Base-by-base conservation (phyloP, 2,797 vertebrate genomes). In the Eulemur rubriventer region DNA sequence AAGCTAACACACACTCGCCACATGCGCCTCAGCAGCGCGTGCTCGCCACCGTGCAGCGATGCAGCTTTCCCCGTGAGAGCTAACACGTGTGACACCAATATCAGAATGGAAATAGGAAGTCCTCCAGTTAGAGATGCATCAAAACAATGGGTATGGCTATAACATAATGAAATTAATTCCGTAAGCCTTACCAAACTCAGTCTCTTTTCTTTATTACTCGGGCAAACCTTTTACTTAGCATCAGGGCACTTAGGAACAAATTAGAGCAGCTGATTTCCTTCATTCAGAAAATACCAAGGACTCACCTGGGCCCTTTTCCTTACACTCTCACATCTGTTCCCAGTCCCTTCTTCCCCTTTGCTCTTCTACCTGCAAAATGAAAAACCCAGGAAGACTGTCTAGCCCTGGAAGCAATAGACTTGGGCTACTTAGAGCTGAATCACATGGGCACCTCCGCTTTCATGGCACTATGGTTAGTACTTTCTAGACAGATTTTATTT, bases 1-100 rank as follows among this genome's bases (percentile, higher is more conserved):
- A 6, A 7, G 11, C 50, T 20, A 1, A 10, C 0, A 2, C 2
- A 1, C 24, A 0, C 28, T 2, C 3, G 1, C n/a, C 33, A 0
- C 28, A 0, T 9, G 8, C 1, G 14, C 52, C 28, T 59, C 63
- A 6, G 41, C 55, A 7, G 0, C 17, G 0, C 17, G 1, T 3
- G 20, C 24, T 50, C 17, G 46, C 76, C 8, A 1, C 61, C 28
- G 0, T 9, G 50, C 3, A 7, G 33, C 2, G 41, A 22, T 0
- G 30, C 43, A 11, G 38, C 7, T 26, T 2, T 17, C 48, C 28
- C 46, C 12, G 0, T 7, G 5, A 28, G 30, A 35, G 26, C 61
- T 89, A 7, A 30, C 46, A 38, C 20, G 26, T 2, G 30, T 35
- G 59, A 38, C 5, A 8, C 57, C n/a, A 41, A 0, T 7, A 0